phyloP scores from a whole-genome alignment of 2,797 vertebrate species.

The Miichthys miiuy region DNA sequence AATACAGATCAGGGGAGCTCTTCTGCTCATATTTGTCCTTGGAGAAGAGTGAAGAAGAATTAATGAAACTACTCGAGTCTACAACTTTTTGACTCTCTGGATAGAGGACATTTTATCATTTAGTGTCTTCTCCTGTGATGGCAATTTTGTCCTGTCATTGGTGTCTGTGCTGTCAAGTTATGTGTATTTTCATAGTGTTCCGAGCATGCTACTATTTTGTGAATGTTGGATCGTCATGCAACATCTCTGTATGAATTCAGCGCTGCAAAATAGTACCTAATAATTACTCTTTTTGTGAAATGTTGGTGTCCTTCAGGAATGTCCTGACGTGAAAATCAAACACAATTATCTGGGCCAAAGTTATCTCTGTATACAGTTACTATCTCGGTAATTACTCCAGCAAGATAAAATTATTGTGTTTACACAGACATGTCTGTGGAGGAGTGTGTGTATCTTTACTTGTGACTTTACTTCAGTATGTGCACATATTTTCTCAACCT shows the following conservation, averaged over 20 bases:
- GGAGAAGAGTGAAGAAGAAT: conserved; percentile 52
- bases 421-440: conserved; percentile 28
- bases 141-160: not conserved
- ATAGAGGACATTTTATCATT: not conserved
- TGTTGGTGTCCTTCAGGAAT: conserved; percentile 36
- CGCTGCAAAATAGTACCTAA: conserved; percentile 10
- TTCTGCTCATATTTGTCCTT: conserved; percentile 68
- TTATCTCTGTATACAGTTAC: conserved; percentile 41
- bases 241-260: conserved; percentile 25
- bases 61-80: conserved; percentile 2
- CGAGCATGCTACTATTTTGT: not conserved
- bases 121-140: not conserved
- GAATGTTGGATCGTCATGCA: not conserved
- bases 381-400: conserved; percentile 58
- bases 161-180: not conserved
- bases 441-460: conserved; percentile 11
- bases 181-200: not conserved
- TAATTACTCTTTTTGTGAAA: conserved; percentile 20
- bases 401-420: conserved; percentile 45
- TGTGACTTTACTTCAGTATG: conserved; percentile 5
- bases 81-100: conserved; percentile 35
- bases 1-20: conserved; percentile 75
- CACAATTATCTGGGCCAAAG: conserved; percentile 23
- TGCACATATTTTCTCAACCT: not conserved
- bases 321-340: conserved; percentile 29